phyloP scores from a whole-genome alignment of 2,113 vertebrate genomes.

The Leiothrix lutea region DNA sequence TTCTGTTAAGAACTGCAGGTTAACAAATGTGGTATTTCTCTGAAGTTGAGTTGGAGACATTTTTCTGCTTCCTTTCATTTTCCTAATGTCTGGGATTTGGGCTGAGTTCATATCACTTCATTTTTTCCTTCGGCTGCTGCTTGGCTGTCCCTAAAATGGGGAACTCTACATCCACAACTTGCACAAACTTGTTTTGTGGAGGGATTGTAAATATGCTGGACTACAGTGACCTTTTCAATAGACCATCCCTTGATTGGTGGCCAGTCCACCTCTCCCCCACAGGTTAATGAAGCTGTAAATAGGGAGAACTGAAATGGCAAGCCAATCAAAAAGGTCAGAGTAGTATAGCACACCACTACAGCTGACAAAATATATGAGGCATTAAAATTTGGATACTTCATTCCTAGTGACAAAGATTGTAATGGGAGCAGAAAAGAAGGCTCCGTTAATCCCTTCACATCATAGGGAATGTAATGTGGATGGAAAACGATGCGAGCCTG shows the following conservation, averaged over 20 bases:
- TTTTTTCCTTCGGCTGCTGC: not conserved
- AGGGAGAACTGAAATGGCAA: slow-evolving; percentile 62
- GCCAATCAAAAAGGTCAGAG: slow-evolving; percentile 68
- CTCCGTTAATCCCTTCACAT: not conserved
- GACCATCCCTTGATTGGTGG: not conserved
- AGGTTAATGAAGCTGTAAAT: slow-evolving; percentile 70
- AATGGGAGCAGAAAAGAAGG: slow-evolving; percentile 44
- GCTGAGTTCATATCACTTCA: not conserved
- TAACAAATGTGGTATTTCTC: not conserved
- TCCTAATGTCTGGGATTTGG: not conserved
- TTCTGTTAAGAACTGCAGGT: not conserved
- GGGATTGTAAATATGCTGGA: slow-evolving; percentile 20
- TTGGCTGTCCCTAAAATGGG: not conserved
- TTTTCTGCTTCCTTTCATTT: slow-evolving; percentile 14
- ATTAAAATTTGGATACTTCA: slow-evolving; percentile 59
- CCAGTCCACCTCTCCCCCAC: slow-evolving; percentile 14
- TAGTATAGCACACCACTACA: slow-evolving; percentile 10
- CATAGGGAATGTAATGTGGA: not conserved
- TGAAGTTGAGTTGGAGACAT: not conserved
- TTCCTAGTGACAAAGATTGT: slow-evolving; percentile 54
- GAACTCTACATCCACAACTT: not conserved
- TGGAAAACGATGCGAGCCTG: not conserved
- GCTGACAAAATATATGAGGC: slow-evolving; percentile 65
- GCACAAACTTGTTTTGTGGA: not conserved
- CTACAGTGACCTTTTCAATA: slow-evolving; percentile 35